Base-by-base conservation (phyloP, 2,797 vertebrate species). In the Pangasius djambal region DNA sequence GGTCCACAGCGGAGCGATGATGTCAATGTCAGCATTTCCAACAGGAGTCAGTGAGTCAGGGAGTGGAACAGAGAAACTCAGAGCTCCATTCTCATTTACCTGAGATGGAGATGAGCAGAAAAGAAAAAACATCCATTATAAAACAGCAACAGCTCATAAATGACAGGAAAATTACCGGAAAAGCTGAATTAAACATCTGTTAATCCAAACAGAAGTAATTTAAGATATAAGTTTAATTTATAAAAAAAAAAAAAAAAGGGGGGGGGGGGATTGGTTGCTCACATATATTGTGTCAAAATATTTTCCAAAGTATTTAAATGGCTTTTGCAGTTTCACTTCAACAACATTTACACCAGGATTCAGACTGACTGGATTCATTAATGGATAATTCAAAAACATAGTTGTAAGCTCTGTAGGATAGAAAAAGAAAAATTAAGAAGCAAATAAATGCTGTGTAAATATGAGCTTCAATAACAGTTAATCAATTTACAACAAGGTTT, bases 1-100 rank as follows among this genome's bases (percentile, higher is more conserved):
- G 3, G 31, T 34, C 69, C 69, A 72, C 31, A 72, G 69, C 12
- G 69, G 69, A 37, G 69, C 34, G 15, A 72, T 72, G 31, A 72
- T 22, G 86, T 87, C 79, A 86, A 44, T 44, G 28, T 88, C 63
- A 4, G 18, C 40, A 16, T 86, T 48, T 16, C 75, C 81, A 65
- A 85, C 15, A 44, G 79, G 13, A 37, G 69, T n/a, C 34, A 57
- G 69, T 34, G 69, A 31, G 69, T 8, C 31, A 57, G 15, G n/a
- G n/a, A 72, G 31, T 31, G 69, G 69, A 31, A 18, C 13, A 37
- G 15, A 16, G 34, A 72, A 72, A 37, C 69, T 72, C n/a, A 72
- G 28, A 72, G 13, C 69, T 31, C 69, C 34, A 6, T 72, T 72
- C 31, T 70, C 31, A 37, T 72, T 31, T 37, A 72, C 31, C 69